These are phyloP conservation scores for Hipparchia sbordonii DNA, from an alignment of 2,888 invertebrate species.

Conservation along the genomic window DNA sequence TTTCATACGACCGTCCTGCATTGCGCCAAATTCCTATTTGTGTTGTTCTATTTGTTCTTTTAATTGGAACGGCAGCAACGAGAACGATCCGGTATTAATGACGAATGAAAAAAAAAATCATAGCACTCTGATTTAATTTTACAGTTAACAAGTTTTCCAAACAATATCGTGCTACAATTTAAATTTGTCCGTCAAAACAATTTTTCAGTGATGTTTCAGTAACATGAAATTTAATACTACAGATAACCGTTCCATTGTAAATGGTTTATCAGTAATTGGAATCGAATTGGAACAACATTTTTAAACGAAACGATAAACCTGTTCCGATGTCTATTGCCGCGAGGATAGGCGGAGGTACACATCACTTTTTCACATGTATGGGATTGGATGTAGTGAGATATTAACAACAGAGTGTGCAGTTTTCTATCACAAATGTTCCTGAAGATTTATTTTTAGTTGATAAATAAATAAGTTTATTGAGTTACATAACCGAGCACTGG, in stretches of 20 bases:
- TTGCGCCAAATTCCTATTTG: constrained; percentile 75
- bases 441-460: constrained; percentile 63
- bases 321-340: constrained; percentile 68
- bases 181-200: constrained; percentile 8
- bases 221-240: constrained; percentile 41
- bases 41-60: constrained; percentile 68
- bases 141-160: constrained; percentile 18
- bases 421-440: constrained; percentile 33
- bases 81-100: constrained; percentile 29
- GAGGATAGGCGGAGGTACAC: constrained; percentile 69
- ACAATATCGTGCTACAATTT: constrained; percentile 13
- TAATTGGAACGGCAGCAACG: constrained; percentile 54
- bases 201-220: constrained; percentile 45
- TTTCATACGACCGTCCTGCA: constrained; percentile 72
- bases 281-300: constrained; percentile 53
- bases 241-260: constrained; percentile 13
- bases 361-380: constrained; percentile 67
- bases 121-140: constrained; percentile 27
- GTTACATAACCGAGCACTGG: constrained; percentile 79
- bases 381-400: constrained; percentile 27
- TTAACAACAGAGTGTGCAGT: constrained; percentile 21
- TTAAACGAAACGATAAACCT: constrained; percentile 70
- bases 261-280: constrained; percentile 39
- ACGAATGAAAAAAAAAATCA: constrained; percentile 27
- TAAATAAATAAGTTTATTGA: constrained; percentile 79